Conservation (phyloP, 2,113 vertebrate species). For the Leiothrix lutea region DNA sequence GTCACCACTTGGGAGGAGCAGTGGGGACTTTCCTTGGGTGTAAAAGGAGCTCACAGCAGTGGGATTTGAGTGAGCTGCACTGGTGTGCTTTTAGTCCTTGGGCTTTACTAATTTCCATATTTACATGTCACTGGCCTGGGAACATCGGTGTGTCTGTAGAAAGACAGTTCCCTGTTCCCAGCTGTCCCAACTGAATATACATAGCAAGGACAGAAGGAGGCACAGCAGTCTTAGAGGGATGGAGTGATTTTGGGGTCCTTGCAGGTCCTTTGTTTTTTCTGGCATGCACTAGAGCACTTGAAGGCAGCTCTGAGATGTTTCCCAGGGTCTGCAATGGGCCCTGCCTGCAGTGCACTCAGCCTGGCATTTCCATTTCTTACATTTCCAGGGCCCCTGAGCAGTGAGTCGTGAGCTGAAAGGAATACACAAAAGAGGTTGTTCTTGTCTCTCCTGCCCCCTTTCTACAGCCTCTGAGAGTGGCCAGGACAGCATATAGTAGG, state of each 20-base stretch:
- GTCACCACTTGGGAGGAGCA: fast-evolving
- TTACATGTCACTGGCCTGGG: fast-evolving
- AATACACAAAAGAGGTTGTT: background rate
- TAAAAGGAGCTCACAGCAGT: background rate
- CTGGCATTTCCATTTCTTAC: too few relatives aligned
- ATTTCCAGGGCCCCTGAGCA: background rate
- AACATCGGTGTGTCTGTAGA: background rate
- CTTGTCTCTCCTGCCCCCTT: background rate
- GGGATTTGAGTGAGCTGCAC: background rate
- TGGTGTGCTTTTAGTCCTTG: background rate
- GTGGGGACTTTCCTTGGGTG: background rate
- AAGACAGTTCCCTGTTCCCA: background rate
- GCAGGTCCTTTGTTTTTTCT: background rate
- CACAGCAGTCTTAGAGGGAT: background rate
- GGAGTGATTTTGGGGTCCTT: background rate
- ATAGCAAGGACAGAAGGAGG: background rate
- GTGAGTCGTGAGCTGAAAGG: background rate
- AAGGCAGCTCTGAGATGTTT: background rate
- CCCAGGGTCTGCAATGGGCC: background rate
- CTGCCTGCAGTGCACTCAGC: background rate
- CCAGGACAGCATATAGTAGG: background rate
- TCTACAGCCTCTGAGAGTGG: background rate
- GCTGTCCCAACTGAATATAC: background rate
- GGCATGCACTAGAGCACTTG: background rate
- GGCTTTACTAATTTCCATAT: background rate